Percentiles rank a stretch among this genome's conserved stretches.
Evolutionary conservation across 2,113 vertebrate species (phyloP).

Genomic region (Irena cyanogastra): DNA sequence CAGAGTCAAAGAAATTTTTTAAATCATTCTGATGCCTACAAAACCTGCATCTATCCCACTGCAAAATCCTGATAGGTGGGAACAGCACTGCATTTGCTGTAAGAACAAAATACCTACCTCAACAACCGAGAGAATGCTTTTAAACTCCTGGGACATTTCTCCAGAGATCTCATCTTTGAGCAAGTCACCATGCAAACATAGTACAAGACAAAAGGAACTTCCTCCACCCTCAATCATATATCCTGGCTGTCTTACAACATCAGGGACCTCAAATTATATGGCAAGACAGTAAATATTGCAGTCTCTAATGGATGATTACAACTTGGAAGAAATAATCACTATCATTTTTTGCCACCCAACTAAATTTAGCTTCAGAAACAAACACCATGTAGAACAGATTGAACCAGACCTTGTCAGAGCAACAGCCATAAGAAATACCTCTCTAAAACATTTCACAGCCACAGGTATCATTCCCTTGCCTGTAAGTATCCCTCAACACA

Average conservation of each 20-base stretch:
- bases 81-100: not conserved
- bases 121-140: not conserved
- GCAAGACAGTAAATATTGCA: not conserved
- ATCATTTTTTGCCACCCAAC: not conserved
- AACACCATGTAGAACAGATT: not conserved
- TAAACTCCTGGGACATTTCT: not conserved
- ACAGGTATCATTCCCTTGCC: not conserved
- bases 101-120: not conserved
- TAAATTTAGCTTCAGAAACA: slow-evolving; percentile 1
- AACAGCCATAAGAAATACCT: not conserved
- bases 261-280: not conserved
- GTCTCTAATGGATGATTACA: slow-evolving; percentile 21
- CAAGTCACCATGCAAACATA: not conserved
- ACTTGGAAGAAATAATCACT: slow-evolving; percentile 21
- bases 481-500: not conserved
- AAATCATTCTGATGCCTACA: not conserved
- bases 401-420: not conserved
- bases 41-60: not conserved
- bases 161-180: not conserved
- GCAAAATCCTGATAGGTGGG: rapidly evolving
- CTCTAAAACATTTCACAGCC: not conserved
- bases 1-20: not conserved
- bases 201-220: not conserved
- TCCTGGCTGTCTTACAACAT: not conserved
- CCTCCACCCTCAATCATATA: not conserved